Conservation (phyloP, 2,113 vertebrate genomes). For the Raphicerus campestris region DNA sequence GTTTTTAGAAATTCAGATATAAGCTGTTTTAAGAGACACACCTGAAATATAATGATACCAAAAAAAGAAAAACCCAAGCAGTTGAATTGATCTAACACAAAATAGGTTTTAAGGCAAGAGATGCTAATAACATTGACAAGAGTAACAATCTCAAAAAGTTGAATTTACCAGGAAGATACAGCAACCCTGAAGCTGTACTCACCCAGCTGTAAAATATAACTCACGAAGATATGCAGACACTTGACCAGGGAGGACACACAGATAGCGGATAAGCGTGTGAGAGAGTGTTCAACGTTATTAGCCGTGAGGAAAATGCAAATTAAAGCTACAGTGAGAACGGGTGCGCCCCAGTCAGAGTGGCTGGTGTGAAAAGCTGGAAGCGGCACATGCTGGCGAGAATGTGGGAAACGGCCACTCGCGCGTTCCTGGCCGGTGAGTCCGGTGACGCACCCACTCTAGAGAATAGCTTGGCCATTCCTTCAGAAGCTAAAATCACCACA, state of each 20-base stretch:
- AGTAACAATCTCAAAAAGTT: not conserved
- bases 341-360: not conserved
- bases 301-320: too few relatives aligned
- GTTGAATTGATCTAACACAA: not conserved
- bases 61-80: not conserved
- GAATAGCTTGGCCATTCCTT: not conserved
- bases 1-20: not conserved
- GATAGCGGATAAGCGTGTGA: too few relatives aligned
- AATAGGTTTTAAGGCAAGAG: not conserved
- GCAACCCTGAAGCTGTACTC: not conserved
- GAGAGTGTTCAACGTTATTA: too few relatives aligned
- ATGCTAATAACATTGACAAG: not conserved
- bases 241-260: not conserved
- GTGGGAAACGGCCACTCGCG: accelerated
- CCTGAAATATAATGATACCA: not conserved
- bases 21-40: not conserved
- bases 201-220: accelerated
- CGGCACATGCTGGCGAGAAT: accelerated
- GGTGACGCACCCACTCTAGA: accelerated
- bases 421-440: accelerated
- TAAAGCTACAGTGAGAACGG: not conserved
- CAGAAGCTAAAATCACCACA: not conserved
- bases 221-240: not conserved
- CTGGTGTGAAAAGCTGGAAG: accelerated
- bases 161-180: not conserved